A percentile compares a stretch with the other conserved stretches of the same genome.
phyloP scores from a whole-genome alignment of 1,140 invertebrate species.

The Drosophila pandora region DNA sequence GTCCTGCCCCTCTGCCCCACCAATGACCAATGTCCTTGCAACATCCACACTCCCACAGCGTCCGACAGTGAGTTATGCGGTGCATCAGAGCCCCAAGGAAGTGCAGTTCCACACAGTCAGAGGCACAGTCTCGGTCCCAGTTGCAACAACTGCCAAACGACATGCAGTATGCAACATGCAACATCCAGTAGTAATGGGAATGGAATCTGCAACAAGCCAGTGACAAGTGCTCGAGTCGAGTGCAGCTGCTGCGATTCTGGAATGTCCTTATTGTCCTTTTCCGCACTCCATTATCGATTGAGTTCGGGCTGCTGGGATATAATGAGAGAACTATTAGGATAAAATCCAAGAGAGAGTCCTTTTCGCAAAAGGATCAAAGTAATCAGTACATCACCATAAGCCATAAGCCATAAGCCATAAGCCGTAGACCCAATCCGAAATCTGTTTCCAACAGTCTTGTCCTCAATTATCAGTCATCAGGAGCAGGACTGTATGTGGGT shows the following conservation, averaged over 20 bases:
- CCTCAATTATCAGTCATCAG: no score
- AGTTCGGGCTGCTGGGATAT: neutral
- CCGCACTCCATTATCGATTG: neutral
- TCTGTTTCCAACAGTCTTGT: neutral
- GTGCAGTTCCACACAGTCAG: conserved; percentile 30
- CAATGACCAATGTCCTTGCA: neutral
- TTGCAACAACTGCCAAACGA: conserved; percentile 7
- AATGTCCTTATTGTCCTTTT: conserved; percentile 17
- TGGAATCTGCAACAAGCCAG: conserved; percentile 7
- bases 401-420: neutral
- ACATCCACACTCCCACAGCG: conserved; percentile 7
- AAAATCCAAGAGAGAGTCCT: no score
- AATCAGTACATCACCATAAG: neutral
- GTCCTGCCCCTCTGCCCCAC: neutral
- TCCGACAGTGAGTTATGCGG: conserved; percentile 72
- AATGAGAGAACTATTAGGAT: neutral
- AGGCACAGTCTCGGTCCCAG: conserved; percentile 11
- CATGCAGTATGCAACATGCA: neutral
- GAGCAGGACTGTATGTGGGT: no score
- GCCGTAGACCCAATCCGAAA: neutral
- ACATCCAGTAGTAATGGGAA: conserved; percentile 28
- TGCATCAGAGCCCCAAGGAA: conserved; percentile 59
- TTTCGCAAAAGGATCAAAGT: neutral
- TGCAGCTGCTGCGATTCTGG: conserved; percentile 37
- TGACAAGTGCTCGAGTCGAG: conserved; percentile 30